phyloP scores from a whole-genome alignment of 2,113 vertebrate genomes.

The Romanogobio albipinnatus region DNA sequence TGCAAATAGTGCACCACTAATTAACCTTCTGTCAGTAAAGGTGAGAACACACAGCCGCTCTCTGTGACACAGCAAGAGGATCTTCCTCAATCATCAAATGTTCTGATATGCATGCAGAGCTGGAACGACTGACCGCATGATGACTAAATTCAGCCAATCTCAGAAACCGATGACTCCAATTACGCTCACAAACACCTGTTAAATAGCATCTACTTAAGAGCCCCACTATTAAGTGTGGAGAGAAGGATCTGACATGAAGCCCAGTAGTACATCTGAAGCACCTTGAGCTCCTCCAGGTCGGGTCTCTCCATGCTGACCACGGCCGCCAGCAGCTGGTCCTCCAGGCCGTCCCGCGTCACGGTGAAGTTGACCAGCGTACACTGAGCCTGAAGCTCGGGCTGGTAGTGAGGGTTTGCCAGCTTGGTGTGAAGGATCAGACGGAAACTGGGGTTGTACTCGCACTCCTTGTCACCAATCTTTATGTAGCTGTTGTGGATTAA shows the following conservation, averaged over 20 bases:
- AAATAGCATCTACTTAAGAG: constrained; percentile 58
- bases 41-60: constrained; percentile 44
- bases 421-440: constrained; percentile 95
- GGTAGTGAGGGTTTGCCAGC: constrained; percentile 93
- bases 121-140: not conserved
- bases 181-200: constrained; percentile 43
- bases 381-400: constrained; percentile 95
- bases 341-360: constrained; percentile 87
- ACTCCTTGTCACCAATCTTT: constrained; percentile 94
- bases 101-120: not conserved
- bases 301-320: constrained; percentile 93
- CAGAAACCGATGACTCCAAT: constrained; percentile 47
- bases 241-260: constrained; percentile 61
- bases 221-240: constrained; percentile 61
- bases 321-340: constrained; percentile 90
- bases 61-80: not conserved
- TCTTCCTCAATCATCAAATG: not conserved
- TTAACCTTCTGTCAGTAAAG: constrained; percentile 48
- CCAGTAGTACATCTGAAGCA: constrained; percentile 60
- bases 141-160: constrained; percentile 47
- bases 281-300: constrained; percentile 94
- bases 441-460: constrained; percentile 87
- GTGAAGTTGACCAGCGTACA: constrained; percentile 96
- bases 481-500: constrained; percentile 77
- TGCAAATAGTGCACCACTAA: constrained; percentile 28